Evolutionary conservation across 2,888 invertebrate genomes (phyloP).

Genomic region (Metalampra italica): DNA sequence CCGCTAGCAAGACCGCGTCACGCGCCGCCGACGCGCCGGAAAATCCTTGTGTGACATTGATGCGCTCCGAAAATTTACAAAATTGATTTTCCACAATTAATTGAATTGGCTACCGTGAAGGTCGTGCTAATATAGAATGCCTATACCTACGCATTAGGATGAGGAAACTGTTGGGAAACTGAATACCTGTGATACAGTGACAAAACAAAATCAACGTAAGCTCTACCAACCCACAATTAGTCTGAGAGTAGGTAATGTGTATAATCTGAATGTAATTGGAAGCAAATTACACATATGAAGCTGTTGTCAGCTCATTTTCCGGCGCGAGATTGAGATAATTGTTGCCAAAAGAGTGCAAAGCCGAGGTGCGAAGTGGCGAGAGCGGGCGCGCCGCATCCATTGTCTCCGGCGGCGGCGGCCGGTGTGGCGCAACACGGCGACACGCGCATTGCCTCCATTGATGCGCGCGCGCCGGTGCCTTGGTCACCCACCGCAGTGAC

Average conservation of each 20-base stretch:
- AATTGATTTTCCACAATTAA: constrained; percentile 48
- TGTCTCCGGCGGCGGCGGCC: constrained; percentile 36
- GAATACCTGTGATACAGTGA: background rate
- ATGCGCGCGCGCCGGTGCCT: constrained; percentile 38
- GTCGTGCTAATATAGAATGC: constrained; percentile 13
- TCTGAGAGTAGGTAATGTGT: background rate
- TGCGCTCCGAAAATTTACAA: constrained; percentile 39
- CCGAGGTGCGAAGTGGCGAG: constrained; percentile 50
- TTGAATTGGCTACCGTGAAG: constrained; percentile 38
- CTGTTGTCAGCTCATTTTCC: constrained; percentile 48
- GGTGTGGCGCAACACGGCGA: constrained; percentile 64
- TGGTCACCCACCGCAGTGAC: constrained; percentile 3
- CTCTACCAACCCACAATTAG: background rate
- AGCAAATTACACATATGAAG: constrained; percentile 24
- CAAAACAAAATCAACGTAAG: constrained; percentile 19
- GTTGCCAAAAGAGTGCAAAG: constrained; percentile 53
- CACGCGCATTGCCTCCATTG: constrained; percentile 70
- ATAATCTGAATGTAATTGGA: constrained; percentile 31
- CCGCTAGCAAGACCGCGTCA: constrained; percentile 34
- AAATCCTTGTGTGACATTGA: constrained; percentile 52
- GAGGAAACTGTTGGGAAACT: constrained; percentile 4
- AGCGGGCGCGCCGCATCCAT: constrained; percentile 37
- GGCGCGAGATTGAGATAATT: constrained; percentile 48
- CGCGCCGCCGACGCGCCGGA: constrained; percentile 32
- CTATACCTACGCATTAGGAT: constrained; percentile 5